These are phyloP conservation scores for Cardinalis cardinalis DNA, from an alignment of 2,113 vertebrate species.

Conservation along the genomic window DNA sequence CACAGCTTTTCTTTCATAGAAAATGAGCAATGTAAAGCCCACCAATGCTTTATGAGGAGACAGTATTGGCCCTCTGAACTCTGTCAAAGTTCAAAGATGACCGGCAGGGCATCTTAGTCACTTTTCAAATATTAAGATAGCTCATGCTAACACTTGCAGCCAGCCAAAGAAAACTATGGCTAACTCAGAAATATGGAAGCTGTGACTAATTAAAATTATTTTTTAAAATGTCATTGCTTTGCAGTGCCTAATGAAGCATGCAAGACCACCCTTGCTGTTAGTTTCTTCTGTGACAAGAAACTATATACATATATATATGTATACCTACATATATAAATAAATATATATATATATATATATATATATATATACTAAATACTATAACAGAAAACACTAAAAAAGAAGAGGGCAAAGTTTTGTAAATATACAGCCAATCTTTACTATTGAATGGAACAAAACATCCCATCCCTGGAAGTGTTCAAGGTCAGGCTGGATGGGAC, in stretches of 20 bases:
- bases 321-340: no score
- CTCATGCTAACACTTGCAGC: neutral
- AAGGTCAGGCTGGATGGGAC: neutral
- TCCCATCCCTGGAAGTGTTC: neutral
- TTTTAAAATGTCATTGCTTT: neutral
- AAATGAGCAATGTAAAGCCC: neutral
- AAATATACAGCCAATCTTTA: neutral
- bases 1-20: neutral
- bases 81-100: neutral
- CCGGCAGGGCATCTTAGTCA: neutral
- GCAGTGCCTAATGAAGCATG: neutral
- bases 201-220: neutral
- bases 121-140: slow-evolving; percentile 1
- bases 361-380: rapidly evolving
- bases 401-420: neutral
- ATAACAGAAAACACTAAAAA: neutral
- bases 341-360: no score
- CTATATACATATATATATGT: neutral
- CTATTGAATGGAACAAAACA: neutral
- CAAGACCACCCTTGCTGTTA: neutral
- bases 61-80: neutral
- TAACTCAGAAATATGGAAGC: neutral
- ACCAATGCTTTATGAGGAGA: neutral
- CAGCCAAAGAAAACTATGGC: neutral
- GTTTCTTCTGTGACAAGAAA: neutral